Base-by-base conservation (phyloP, 2,113 vertebrate genomes). In the Myiagra hebetior region DNA sequence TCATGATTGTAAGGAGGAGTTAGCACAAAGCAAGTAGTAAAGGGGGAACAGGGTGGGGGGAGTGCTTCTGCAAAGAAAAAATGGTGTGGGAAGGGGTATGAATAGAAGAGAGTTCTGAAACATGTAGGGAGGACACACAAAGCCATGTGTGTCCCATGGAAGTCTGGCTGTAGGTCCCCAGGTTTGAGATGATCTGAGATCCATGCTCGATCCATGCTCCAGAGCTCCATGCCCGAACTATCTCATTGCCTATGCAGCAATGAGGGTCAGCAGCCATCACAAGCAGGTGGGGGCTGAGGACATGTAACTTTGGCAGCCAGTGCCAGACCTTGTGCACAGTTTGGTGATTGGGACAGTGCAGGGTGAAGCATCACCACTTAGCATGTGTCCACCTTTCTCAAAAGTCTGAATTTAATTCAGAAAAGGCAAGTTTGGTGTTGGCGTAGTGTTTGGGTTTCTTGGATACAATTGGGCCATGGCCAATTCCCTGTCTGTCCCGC, bases 311-410 rank as follows among this genome's bases (percentile, higher is more conserved):
- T 9, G 52, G 5, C 8, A 42, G 69, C 10, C 74, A n/a, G 39
- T 6, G 13, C 7, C 41, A 72, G 74, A 65, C 46, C 42, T 49
- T 8, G 7, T 5, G 50, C 53, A n/a, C 33, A 62, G n/a, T 20
- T 59, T 37, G 41, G 41, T 44, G 49, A 17, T 8, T 41, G 57
- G 37, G 28, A 33, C 19, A 46, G n/a, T 0, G 14, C 15, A 37
- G 53, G 28, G 23, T 47, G 39, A 41, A 52, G 69, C 53, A 10
- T 9, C 1, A n/a, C 27, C 30, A 21, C 59, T 27, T 7, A 11
- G 21, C 0, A 0, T 1, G n/a, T 1, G 6, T 33, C 20, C 18
- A 42, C 23, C 59, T 73, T 65, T 30, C 39, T 55, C n/a, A 39
- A 21, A 47, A 11, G 26, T 16, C 74, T 60, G 26, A 10, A 22